Evolutionary conservation across 2,113 vertebrate species (phyloP), one percentile per base, ranked within the genome.

Genomic region (Spermophilus dauricus): DNA sequence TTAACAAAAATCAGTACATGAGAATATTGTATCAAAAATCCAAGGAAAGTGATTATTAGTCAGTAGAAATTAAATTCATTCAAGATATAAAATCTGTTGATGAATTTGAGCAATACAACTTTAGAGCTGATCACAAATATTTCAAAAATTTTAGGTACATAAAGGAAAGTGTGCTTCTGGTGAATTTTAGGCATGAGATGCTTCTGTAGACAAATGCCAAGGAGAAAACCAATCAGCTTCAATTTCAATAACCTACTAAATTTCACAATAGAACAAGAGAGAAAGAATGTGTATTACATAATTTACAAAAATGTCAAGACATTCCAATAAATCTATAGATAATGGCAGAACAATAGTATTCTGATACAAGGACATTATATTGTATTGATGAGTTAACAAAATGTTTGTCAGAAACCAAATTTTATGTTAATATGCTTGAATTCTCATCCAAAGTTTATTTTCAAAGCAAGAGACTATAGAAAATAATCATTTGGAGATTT

Each of bases 271-370:
- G 84, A 98, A 98, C 92, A 98, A 98, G 97, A 97, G 92, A 98
- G 96, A 98, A 98, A 98, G 93, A 96, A 93, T 95, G 89, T 96
- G 86, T 93, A 92, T 98, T 98, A 97, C 97, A 98, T 98, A 98
- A 99, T 98, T 99, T 98, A 98, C 98, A 98, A 98, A 98, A 99
- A 91, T n/a, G 80, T 97, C 96, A 98, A 98, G 98, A 97, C 95
- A 97, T 97, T 97, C 85, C 91, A 96, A 98, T 98, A 98, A 99
- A 98, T 99, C 97, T 97, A 56, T 73, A 94, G 75, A 98, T 97
- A 98, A 98, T 98, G 95, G 89, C 97, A 97, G 92, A 98, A 94
- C 89, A 97, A 96, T 78, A 98, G 92, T 96, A 97, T 96, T 97
- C 92, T 95, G 78, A 95, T 97, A 97, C 2, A 96, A 91, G 63